phyloP scores from a whole-genome alignment of 2,113 vertebrate species.

The rabbit (Oryctolagus cuniculus) region mOryCun1.1 NC_091433.1:154692001-154692500 shows the following conservation, averaged over 20 bases:
- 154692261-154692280: neutral
- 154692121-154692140: neutral
- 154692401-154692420: too few relatives aligned
- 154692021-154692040: neutral
- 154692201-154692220: neutral
- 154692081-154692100: neutral
- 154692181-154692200: neutral
- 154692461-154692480: too few relatives aligned
- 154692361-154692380: too few relatives aligned
- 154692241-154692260: neutral
- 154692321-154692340: too few relatives aligned
- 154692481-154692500: too few relatives aligned
- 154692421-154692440: too few relatives aligned
- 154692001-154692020: neutral
- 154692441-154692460: too few relatives aligned
- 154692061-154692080: slow-evolving; percentile 18
- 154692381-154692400: too few relatives aligned
- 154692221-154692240: neutral
- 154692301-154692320: too few relatives aligned
- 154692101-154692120: neutral
- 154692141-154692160: neutral
- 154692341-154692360: too few relatives aligned
- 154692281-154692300: too few relatives aligned
- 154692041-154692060: slow-evolving; percentile 25
- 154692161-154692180: slow-evolving; percentile 9